Evolutionary conservation across 1,140 invertebrate genomes (phyloP).

Genomic region (Drosophila murphyi): DNA sequence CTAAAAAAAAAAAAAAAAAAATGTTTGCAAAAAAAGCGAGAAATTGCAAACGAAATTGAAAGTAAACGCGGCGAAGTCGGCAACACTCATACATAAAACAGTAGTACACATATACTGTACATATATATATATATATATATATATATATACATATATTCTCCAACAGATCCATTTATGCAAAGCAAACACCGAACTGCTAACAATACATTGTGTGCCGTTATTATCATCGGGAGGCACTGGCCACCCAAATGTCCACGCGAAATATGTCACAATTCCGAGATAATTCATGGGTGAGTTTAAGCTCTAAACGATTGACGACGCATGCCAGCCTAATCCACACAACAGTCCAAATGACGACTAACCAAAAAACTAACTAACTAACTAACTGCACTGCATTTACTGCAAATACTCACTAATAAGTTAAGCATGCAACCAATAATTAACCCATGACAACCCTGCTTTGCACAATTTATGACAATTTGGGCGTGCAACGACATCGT

Average conservation of each 20-base stretch:
- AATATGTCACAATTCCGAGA: slow-evolving; percentile 84
- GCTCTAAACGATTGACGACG: slow-evolving; percentile 24
- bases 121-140: slow-evolving; percentile 1
- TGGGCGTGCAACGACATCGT: slow-evolving; percentile 15
- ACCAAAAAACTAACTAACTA: slow-evolving; percentile 35
- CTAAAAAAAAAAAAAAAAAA: slow-evolving; percentile 27
- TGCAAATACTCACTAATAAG: background rate
- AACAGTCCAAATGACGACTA: background rate
- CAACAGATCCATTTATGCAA: slow-evolving; percentile 11
- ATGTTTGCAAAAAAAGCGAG: slow-evolving; percentile 13
- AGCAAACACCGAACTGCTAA: slow-evolving; percentile 13
- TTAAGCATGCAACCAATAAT: slow-evolving; percentile 4
- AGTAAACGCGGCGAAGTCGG: slow-evolving; percentile 31
- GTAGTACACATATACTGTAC: background rate
- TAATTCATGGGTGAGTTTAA: slow-evolving; percentile 84
- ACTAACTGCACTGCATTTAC: background rate
- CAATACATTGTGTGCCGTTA: slow-evolving; percentile 6
- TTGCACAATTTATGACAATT: slow-evolving; percentile 2
- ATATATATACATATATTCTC: slow-evolving; percentile 8
- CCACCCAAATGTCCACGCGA: slow-evolving; percentile 35
- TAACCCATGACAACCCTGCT: slow-evolving; percentile 5
- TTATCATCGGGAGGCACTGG: slow-evolving; percentile 20
- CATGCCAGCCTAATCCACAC: slow-evolving; percentile 28
- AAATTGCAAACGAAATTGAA: slow-evolving; percentile 52
- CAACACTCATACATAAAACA: slow-evolving; percentile 1